These are phyloP conservation scores for Agriopis marginaria DNA, from an alignment of 2,888 invertebrate species.

Conservation along the genomic window DNA sequence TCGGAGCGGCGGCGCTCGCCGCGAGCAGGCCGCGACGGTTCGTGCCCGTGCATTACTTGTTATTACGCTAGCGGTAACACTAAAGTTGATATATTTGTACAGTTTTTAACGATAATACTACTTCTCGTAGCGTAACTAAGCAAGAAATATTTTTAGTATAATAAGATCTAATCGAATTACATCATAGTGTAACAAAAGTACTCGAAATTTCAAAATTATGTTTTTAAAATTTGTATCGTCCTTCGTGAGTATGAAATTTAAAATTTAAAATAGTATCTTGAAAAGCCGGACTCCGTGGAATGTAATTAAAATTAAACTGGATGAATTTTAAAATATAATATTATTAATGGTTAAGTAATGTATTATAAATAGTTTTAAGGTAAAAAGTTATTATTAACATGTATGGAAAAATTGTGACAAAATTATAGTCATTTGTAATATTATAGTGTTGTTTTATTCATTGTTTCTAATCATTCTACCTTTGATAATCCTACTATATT, in stretches of 20 bases:
- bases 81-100: conserved; percentile 81
- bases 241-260: conserved; percentile 69
- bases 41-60: conserved; percentile 54
- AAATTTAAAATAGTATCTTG: conserved; percentile 69
- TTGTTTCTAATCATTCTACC: neutral
- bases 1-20: conserved; percentile 53
- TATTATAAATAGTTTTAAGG: conserved; percentile 85
- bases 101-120: conserved; percentile 81
- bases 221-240: conserved; percentile 74
- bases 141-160: conserved; percentile 84
- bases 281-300: conserved; percentile 76
- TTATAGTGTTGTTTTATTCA: conserved; percentile 81
- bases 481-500: too few species aligned
- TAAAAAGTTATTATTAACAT: conserved; percentile 87
- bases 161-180: conserved; percentile 86
- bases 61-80: conserved; percentile 70
- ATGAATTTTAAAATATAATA: conserved; percentile 85
- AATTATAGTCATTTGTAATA: conserved; percentile 88
- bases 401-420: conserved; percentile 87
- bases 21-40: conserved; percentile 12
- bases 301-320: conserved; percentile 83
- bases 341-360: conserved; percentile 84
- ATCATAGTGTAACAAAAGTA: conserved; percentile 81
- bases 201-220: conserved; percentile 75
- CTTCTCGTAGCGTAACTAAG: conserved; percentile 82